phyloP scores from a whole-genome alignment of 2,113 vertebrate species.

The Camelus dromedarius region DNA sequence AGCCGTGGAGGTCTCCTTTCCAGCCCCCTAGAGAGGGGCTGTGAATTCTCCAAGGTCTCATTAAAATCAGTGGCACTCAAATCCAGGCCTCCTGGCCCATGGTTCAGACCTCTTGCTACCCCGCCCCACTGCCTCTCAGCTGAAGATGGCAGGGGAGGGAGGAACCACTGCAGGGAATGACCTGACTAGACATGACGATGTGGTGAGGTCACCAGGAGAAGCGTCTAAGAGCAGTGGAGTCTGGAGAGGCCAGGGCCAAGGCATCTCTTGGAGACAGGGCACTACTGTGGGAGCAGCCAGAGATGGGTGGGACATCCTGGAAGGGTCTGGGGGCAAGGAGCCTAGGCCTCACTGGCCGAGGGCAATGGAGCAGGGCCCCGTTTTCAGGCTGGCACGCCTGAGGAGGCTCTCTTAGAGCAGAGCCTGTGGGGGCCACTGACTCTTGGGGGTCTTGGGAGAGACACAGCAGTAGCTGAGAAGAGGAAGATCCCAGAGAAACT shows the following conservation, averaged over 20 bases:
- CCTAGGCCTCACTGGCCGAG: rapidly evolving
- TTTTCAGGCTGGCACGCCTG: neutral
- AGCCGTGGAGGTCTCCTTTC: neutral
- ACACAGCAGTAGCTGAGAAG: neutral
- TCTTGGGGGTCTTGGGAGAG: neutral
- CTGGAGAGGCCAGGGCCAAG: neutral
- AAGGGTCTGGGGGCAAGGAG: neutral
- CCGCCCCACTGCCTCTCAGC: rapidly evolving
- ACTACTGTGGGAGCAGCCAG: neutral
- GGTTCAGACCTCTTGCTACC: neutral
- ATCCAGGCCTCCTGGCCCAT: neutral
- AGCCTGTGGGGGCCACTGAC: neutral
- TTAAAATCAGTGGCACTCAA: neutral
- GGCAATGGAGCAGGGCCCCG: neutral
- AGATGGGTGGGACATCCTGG: neutral
- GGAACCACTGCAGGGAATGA: neutral
- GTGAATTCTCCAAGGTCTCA: neutral
- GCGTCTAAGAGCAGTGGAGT: neutral
- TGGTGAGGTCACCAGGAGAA: neutral
- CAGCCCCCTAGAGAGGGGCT: neutral
- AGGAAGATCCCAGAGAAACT: neutral
- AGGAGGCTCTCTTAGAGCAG: neutral
- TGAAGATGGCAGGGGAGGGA: neutral
- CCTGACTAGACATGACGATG: neutral
- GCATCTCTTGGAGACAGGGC: neutral